Evolutionary conservation across 2,888 invertebrate species (phyloP).

Genomic region (Brenthis daphne): DNA sequence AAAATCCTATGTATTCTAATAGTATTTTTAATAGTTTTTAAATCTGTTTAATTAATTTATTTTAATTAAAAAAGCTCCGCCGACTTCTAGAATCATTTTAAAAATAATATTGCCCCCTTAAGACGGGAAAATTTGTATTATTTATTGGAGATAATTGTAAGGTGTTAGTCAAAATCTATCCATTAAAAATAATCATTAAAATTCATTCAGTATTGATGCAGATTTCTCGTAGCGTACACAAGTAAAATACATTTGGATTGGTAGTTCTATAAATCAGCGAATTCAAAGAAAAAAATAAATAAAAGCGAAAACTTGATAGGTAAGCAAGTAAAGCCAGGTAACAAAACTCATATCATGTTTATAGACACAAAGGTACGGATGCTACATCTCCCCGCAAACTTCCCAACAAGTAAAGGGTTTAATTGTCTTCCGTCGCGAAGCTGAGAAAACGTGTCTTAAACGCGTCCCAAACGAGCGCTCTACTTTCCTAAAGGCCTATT

Average conservation of each 20-base stretch:
- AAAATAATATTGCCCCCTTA: too few relatives aligned
- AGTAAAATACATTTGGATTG: too few relatives aligned
- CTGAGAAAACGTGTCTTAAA: slow-evolving; percentile 66
- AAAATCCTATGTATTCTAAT: not conserved
- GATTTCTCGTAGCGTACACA: too few relatives aligned
- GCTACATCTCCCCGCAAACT: slow-evolving; percentile 64
- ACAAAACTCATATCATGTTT: not conserved
- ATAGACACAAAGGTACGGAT: slow-evolving; percentile 27
- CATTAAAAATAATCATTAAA: too few relatives aligned
- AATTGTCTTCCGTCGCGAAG: slow-evolving; percentile 75
- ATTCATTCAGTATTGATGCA: too few relatives aligned
- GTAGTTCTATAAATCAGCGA: too few relatives aligned
- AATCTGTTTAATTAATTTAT: not conserved
- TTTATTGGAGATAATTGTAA: too few relatives aligned
- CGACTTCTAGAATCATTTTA: too few relatives aligned
- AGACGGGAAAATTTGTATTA: too few relatives aligned
- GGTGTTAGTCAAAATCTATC: too few relatives aligned
- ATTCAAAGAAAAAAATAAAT: too few relatives aligned
- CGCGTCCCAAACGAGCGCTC: slow-evolving; percentile 54
- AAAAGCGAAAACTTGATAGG: not conserved
- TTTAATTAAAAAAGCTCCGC: too few relatives aligned
- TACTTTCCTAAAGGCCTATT: slow-evolving; percentile 58
- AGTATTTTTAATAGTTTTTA: not conserved
- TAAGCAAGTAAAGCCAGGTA: not conserved
- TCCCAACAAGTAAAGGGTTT: slow-evolving; percentile 72